Percentiles rank a stretch among this genome's conserved stretches.
Evolutionary conservation across 2,113 vertebrate genomes (phyloP).

Genomic region (Equus przewalskii): DNA sequence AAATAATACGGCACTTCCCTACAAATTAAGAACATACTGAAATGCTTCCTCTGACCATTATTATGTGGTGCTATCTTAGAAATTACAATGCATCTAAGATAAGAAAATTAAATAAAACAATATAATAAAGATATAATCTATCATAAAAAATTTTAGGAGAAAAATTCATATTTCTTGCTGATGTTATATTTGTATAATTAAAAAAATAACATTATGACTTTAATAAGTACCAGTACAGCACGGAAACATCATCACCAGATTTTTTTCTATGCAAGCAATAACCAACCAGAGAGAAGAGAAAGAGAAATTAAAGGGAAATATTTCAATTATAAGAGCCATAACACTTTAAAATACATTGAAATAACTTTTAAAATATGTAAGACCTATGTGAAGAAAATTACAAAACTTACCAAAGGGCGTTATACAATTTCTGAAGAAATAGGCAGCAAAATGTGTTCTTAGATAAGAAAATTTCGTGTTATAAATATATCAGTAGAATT

Average conservation of each 20-base stretch:
- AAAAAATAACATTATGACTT: not conserved
- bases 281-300: not conserved
- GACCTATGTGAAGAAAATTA: not conserved
- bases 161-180: not conserved
- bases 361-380: not conserved
- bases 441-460: not conserved
- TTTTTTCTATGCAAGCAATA: not conserved
- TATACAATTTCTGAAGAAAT: not conserved
- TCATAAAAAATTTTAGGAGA: not conserved
- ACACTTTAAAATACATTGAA: conserved; percentile 6
- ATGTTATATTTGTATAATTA: not conserved
- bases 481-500: not conserved
- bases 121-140: not conserved
- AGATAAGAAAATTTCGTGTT: not conserved
- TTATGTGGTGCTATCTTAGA: not conserved
- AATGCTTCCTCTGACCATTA: not conserved
- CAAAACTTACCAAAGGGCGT: not conserved
- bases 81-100: not conserved
- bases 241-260: not conserved
- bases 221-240: not conserved
- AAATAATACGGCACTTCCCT: not conserved
- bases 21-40: not conserved
- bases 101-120: not conserved
- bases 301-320: not conserved
- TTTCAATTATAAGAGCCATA: not conserved